A percentile compares a stretch with the other conserved stretches of the same genome.
phyloP scores from a whole-genome alignment of 2,888 invertebrate genomes.

The Capitulum mitella region DNA sequence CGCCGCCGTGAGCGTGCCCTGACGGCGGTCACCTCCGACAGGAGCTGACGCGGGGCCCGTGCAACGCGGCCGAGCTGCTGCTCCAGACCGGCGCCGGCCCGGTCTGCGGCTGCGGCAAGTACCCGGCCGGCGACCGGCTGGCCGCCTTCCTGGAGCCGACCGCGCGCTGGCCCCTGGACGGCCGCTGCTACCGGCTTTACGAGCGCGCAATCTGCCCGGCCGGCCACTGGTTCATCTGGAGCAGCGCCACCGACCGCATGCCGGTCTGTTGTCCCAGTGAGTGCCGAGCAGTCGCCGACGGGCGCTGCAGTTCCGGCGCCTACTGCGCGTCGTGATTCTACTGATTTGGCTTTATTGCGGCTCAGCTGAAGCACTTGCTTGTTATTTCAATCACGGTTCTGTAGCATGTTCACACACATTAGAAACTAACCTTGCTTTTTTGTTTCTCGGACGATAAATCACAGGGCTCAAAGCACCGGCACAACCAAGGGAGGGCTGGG shows the following conservation, averaged over 20 bases:
- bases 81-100: neutral
- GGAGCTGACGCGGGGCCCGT: neutral
- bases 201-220: slow-evolving; percentile 65
- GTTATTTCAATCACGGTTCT: too few relatives aligned
- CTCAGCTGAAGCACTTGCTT: too few relatives aligned
- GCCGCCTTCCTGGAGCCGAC: neutral
- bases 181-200: slow-evolving; percentile 66
- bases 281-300: neutral
- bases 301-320: too few relatives aligned
- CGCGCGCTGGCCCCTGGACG: slow-evolving; percentile 50
- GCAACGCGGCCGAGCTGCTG: neutral
- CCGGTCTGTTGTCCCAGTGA: slow-evolving; percentile 10
- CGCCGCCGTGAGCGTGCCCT: neutral
- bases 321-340: too few relatives aligned
- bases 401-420: too few relatives aligned
- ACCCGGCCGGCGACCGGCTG: neutral
- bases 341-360: too few relatives aligned
- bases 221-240: slow-evolving; percentile 35
- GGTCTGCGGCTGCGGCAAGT: neutral
- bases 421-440: too few relatives aligned
- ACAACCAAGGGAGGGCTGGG: too few relatives aligned
- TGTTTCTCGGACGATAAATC: too few relatives aligned
- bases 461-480: too few relatives aligned
- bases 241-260: neutral
- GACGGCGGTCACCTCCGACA: neutral